phyloP scores from a whole-genome alignment of 2,797 vertebrate species.

The Antrozous pallidus region DNA sequence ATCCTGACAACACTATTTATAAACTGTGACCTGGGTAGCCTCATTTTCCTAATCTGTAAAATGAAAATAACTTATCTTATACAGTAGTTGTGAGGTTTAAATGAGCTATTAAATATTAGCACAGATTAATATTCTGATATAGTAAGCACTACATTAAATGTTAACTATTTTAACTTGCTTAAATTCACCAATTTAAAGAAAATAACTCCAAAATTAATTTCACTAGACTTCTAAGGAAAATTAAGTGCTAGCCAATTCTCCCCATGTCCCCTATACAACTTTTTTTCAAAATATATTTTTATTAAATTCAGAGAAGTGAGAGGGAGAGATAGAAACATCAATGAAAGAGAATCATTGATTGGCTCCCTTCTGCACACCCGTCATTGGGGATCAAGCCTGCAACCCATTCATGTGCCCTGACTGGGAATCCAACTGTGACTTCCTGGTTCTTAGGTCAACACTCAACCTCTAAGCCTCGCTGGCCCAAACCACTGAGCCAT shows the following conservation, averaged over 20 bases:
- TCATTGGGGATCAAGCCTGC: too few relatives aligned
- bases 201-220: neutral
- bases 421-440: too few relatives aligned
- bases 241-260: neutral
- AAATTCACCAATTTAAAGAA: neutral
- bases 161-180: slow-evolving; percentile 1
- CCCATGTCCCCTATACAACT: neutral
- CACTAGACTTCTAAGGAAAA: neutral
- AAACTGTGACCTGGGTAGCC: neutral
- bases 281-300: too few relatives aligned
- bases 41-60: slow-evolving; percentile 23
- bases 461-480: too few relatives aligned
- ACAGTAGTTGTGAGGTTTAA: neutral
- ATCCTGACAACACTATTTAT: slow-evolving; percentile 6
- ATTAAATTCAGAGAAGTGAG: too few relatives aligned
- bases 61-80: neutral
- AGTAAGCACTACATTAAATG: neutral
- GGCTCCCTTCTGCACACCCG: too few relatives aligned
- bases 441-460: too few relatives aligned
- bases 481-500: too few relatives aligned
- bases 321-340: too few relatives aligned
- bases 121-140: neutral
- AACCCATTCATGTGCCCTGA: too few relatives aligned
- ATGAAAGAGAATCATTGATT: too few relatives aligned
- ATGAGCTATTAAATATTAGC: slow-evolving; percentile 19